Conservation (phyloP, 35 echinoderm and acorn worm genomes). For the Apostichopus californicus region DNA sequence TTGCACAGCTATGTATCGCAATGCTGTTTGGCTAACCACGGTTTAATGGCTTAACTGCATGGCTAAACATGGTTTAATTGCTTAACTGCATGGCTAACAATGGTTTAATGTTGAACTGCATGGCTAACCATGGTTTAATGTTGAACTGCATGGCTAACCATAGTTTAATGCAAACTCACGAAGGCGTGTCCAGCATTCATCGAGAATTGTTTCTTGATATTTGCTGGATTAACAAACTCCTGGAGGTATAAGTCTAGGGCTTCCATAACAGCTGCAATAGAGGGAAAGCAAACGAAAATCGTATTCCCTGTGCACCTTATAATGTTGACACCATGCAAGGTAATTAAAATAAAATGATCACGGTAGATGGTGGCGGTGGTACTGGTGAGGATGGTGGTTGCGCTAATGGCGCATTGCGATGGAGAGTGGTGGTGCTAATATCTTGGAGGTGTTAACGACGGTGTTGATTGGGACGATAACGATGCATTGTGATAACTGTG, state of each 20-base stretch:
- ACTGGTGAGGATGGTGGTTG: too few species aligned
- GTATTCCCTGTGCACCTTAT: background rate
- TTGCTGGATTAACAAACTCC: background rate
- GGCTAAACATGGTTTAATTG: too few species aligned
- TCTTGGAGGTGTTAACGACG: constrained; percentile 19
- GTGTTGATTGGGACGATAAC: constrained; percentile 22
- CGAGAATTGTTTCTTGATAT: constrained; percentile 52
- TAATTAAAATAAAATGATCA: too few species aligned
- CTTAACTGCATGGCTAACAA: background rate
- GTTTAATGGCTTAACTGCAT: too few species aligned
- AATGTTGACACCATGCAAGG: too few species aligned
- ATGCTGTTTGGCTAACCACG: too few species aligned
- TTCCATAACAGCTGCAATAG: constrained; percentile 52
- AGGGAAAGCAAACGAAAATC: background rate
- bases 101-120: background rate
- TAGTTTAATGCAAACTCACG: constrained; percentile 12
- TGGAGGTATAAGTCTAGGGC: constrained; percentile 50
- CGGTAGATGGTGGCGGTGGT: too few species aligned
- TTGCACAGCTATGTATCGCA: too few species aligned
- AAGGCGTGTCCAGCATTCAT: constrained; percentile 65
- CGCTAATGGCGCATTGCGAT: too few species aligned
- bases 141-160: too few species aligned
- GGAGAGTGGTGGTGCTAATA: background rate
- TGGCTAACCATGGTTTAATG: background rate
- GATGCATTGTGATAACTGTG: background rate